Conservation (phyloP, 1,140 invertebrate species). For the Homarus americanus region DNA sequence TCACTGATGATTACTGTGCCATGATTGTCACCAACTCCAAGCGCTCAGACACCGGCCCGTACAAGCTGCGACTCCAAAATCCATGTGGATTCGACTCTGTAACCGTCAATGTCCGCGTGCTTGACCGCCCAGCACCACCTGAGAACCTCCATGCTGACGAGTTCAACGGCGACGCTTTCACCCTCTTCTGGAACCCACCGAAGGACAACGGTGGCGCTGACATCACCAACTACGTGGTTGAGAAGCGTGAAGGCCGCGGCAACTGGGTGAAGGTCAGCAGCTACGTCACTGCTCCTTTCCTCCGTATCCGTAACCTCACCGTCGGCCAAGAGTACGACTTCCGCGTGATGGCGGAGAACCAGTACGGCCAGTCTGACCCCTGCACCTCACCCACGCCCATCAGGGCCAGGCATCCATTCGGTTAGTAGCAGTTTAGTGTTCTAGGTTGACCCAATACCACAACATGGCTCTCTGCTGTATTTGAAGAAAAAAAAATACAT, state of each 20-base stretch:
- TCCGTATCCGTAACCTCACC: constrained; percentile 92
- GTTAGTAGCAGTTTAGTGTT: constrained; percentile 77
- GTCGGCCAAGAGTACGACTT: constrained; percentile 97
- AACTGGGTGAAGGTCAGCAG: constrained; percentile 92
- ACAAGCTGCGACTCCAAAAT: constrained; percentile 95
- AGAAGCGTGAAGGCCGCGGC: constrained; percentile 90
- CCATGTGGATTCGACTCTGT: constrained; percentile 96
- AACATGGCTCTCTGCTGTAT: no score
- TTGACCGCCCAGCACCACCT: constrained; percentile 93
- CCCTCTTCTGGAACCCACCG: constrained; percentile 96
- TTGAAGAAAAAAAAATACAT: neutral
- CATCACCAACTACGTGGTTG: constrained; percentile 97
- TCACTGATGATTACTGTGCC: constrained; percentile 91
- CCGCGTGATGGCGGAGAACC: constrained; percentile 98
- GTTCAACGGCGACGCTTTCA: constrained; percentile 96
- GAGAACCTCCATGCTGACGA: constrained; percentile 93
- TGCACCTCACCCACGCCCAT: constrained; percentile 92
- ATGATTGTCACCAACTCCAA: constrained; percentile 95
- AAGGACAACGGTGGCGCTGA: constrained; percentile 96
- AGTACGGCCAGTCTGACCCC: constrained; percentile 96
- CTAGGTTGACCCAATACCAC: no score
- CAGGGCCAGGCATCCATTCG: constrained; percentile 96
- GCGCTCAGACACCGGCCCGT: constrained; percentile 93
- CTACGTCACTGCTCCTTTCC: constrained; percentile 92
- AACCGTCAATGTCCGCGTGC: constrained; percentile 94